Base-by-base conservation (phyloP, 1,140 invertebrate genomes). In the Drosophila ohnishii region DNA sequence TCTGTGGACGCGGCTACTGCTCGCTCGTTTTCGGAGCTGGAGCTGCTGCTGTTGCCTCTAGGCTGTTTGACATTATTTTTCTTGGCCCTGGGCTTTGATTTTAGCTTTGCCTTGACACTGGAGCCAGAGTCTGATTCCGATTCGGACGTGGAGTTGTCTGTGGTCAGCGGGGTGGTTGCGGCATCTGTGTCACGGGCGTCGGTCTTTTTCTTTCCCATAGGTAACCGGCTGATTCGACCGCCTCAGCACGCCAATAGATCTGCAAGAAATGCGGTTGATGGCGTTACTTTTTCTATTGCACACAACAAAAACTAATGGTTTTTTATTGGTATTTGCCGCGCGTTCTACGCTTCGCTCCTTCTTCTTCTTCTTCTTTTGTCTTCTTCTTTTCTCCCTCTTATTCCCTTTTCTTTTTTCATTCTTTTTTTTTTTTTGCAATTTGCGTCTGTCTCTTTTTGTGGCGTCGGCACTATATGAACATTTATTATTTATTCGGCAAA, bases 181-280 rank as follows among this genome's bases (percentile, higher is more conserved):
- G 78, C 81, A 86, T 86, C 67, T 85, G 67, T 80, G 67, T 85
- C 77, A 50, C 81, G 78, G 72, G 77, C 62, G 50, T 86, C 64
- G 13, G 81, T 45, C 56, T 66, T 84, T 77, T 86, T 73, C 72
- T 88, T 81, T 88, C 83, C 83, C 83, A 86, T 86, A 87, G 83
- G 67, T 86, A 72, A 85, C 79, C 74, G 79, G 72, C 34, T 69
- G 44, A 69, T 65, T 48, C 19, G 45, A 70, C 63, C 67, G 71
- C 56, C 56, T 30, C 40, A 30, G 47, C 34, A 34, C 28, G 34
- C 58, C 22, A 19, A 40, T 22, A 51, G 28, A 39, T 61, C 62
- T 56, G 40, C 47, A 70, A 65, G 45, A 78, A 48, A 66, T 32
- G 42, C 47, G 39, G 34, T 30, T 34, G 16, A 48, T 53, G 34